Evolutionary conservation across 2,888 invertebrate genomes (phyloP), one percentile per base, ranked within the genome.

Genomic region (Neoitamus cyanurus): DNA sequence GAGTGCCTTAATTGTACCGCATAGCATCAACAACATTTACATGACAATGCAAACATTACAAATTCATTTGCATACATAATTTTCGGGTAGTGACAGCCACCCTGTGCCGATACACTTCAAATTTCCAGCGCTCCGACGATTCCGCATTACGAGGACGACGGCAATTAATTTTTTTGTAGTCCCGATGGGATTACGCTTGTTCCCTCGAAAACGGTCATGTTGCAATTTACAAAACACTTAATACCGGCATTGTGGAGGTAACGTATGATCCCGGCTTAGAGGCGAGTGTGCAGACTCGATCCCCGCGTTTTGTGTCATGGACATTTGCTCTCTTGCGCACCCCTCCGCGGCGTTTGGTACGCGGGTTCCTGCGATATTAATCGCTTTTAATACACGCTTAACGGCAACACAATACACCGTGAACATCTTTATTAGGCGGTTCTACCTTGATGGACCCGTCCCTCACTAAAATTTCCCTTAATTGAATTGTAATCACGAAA

Each of bases 341-440:
- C 83, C 72, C 83, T 83, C 69, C 15, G 69, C 25, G 11, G 20
- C 48, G 15, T 25, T 73, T 28, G 6, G 69, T 37, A 31, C 73
- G 58, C 36, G 84, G 73, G 68, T 83, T 37, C 83, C 86, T 46
- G 85, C 58, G 72, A 85, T 69, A 83, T 84, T 87, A 87, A 87
- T 87, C 87, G 87, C 85, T 86, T 86, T 87, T 87, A 87, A 87
- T 87, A 85, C 86, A 73, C 85, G 87, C 87, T 87, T 87, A 87
- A 87, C 86, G 70, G 84, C 85, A 87, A 86, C 86, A 84, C 34
- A 83, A 73, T 72, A 11, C 20, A n/a, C 28, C 31, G 72, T 46
- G 83, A 72, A 83, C 46, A 83, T 83, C 48, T 83, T 46, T 72
- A 83, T 82, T 82, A 82, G 36, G 82, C 20, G 36, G n/a, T 25